Evolutionary conservation across 2,888 invertebrate species (phyloP).

Genomic region (Gibbula magus): DNA sequence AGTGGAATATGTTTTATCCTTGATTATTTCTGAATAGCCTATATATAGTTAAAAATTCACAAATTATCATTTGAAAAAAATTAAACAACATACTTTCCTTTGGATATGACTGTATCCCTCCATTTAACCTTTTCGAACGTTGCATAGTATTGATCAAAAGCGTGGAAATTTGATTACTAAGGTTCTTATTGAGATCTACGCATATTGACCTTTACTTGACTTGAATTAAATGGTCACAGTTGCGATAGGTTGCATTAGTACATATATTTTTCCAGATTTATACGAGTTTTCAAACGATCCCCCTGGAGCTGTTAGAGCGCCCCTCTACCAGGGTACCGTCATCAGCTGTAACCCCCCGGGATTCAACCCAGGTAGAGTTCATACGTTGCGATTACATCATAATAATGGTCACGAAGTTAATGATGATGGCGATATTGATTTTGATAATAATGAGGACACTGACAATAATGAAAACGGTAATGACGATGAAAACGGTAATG

Average conservation of each 20-base stretch:
- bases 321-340: constrained; percentile 53
- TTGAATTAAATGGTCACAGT: background rate
- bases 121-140: background rate
- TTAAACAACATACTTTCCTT: background rate
- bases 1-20: constrained; percentile 42
- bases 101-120: background rate
- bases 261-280: constrained; percentile 45
- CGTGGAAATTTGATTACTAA: too few species aligned
- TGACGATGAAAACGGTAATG: too few species aligned
- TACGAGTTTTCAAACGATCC: constrained; percentile 57
- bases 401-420: too few species aligned
- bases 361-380: constrained; percentile 56
- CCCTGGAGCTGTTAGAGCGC: constrained; percentile 50
- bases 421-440: too few species aligned
- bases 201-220: too few species aligned
- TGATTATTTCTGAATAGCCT: too few species aligned
- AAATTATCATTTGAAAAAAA: too few species aligned
- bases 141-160: too few species aligned
- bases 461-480: too few species aligned
- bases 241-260: background rate
- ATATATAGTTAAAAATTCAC: too few species aligned
- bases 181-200: too few species aligned
- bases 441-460: too few species aligned
- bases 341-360: constrained; percentile 57
- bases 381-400: background rate